Evolutionary conservation across 2,888 invertebrate genomes (phyloP), one percentile per base, ranked within the genome.

Genomic region (Orthosia cruda): DNA sequence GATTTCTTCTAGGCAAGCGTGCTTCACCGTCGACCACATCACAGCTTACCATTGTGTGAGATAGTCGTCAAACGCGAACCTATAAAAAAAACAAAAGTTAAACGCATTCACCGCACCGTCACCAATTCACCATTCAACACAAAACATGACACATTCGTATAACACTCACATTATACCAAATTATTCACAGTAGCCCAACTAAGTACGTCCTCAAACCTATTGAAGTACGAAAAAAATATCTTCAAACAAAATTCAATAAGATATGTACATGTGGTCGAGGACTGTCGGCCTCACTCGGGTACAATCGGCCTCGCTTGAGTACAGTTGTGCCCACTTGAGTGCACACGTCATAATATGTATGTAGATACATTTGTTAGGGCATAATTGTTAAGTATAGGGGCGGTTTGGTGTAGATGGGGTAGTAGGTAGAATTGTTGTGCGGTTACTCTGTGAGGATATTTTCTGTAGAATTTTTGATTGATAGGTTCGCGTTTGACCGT

Each of bases 221-320:
- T 78, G 74, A 81, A 74, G 79, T 83, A 86, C 78, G 82, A 89
- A 92, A 91, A 94, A 93, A 94, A 94, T 94, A 93, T 94, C 94
- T 95, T 91, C 90, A 93, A 89, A 91, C 90, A 93, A 94, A 94
- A 94, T 95, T 95, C 93, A 85, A 87, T 87, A 88, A 94, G 95
- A 93, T 94, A 92, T 93, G 93, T 92, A 87, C 96, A 96, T 96
- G 96, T 96, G 96, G 95, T 95, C 93, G 89, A 96, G 96, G 88
- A 90, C 90, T 87, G 89, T 91, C 47, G 71, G 57, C 54, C 65
- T 54, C 54, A 52, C 32, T 32, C 9, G 59, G 59, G 96, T 89
- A 90, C 90, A 88, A 89, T 91, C 77, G 69, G 45, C 62, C 47
- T 47, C 52, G 40, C 49, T 26, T 15, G 57, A 57, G 76, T 26